Evolutionary conservation across 2,113 vertebrate genomes (phyloP), one percentile per base, ranked within the genome.

Genomic region (Hystrix cristata): DNA sequence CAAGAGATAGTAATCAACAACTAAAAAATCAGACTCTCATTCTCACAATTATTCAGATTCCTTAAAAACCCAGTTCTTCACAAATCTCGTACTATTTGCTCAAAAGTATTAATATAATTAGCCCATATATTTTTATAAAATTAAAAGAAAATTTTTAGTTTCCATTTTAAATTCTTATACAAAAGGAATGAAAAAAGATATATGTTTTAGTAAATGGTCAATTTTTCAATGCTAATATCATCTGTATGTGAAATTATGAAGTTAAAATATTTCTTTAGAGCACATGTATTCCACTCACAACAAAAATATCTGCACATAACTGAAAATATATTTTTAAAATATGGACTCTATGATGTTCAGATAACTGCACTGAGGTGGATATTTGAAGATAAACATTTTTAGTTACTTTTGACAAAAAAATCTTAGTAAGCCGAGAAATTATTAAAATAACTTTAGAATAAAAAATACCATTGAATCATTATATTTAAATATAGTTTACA

Each of bases 281-380:
- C 10, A 60, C 25, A 31, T 97, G 62, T 90, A 21, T 64, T 79
- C 55, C 87, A 48, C 94, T 51, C 46, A 71, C 16, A 95, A 82
- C 18, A 94, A 60, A 62, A 95, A 67, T 0, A 59, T 85, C 57
- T 87, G 51, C n/a, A 46, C 9, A 31, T 80, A 87, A 83, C 72
- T 94, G 80, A 91, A 92, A 95, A 76, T 27, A 97, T 87, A 84
- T 94, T 85, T 94, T 94, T 12, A 69, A 96, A 62, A 3, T 29
- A 87, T 96, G 94, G 79, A 27, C 83, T 59, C 23, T 51, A 34
- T 7, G 21, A 80, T 43, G 25, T 15, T 90, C 43, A 51, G 25
- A 78, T 43, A 25, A 96, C 48, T 78, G 53, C 62, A 38, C 3
- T 81, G 59, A 97, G 94, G 88, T 79, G 91, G 94, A 71, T 60